Percentiles rank a stretch among this genome's conserved stretches.
phyloP scores from a whole-genome alignment of 2,797 vertebrate species.

The Pipistrellus pygmaeus region DNA sequence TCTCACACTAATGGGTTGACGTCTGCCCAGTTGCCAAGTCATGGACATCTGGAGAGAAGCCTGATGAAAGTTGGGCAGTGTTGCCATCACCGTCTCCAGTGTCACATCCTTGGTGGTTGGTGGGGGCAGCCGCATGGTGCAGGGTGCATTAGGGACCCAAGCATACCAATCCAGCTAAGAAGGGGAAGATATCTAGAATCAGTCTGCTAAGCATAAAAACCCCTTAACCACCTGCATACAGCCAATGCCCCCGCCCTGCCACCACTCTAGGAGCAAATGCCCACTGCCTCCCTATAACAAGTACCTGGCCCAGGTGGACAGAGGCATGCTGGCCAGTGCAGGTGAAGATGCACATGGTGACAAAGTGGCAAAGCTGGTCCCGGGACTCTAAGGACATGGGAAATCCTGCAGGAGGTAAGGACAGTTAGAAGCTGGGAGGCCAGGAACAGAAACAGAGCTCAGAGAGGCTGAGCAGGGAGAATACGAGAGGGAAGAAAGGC shows the following conservation, averaged over 20 bases:
- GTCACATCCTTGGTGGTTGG: conserved; percentile 84
- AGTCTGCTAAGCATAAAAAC: neutral
- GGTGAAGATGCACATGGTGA: conserved; percentile 90
- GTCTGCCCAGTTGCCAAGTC: conserved; percentile 89
- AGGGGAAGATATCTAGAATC: neutral
- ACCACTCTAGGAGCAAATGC: neutral
- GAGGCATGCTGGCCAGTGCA: conserved; percentile 89
- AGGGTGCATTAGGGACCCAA: conserved; percentile 85
- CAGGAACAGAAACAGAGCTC: neutral
- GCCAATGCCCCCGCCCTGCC: too few species aligned
- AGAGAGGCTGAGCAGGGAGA: neutral
- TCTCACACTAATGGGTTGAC: conserved; percentile 89
- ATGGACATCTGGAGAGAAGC: conserved; percentile 91
- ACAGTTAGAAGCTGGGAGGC: neutral
- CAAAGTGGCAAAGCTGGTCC: conserved; percentile 85
- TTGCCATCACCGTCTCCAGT: conserved; percentile 89
- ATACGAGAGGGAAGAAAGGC: fast-evolving
- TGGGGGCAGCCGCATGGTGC: conserved; percentile 86
- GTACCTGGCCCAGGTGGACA: conserved; percentile 91
- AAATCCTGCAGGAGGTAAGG: conserved; percentile 79
- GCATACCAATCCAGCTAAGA: conserved; percentile 87
- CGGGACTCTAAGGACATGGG: conserved; percentile 83
- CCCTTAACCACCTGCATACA: neutral
- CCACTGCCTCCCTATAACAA: neutral
- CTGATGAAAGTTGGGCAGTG: conserved; percentile 89